Evolutionary conservation across 2,797 vertebrate genomes (phyloP), one percentile per base, ranked within the genome.

Genomic region (Distichodus sexfasciatus): DNA sequence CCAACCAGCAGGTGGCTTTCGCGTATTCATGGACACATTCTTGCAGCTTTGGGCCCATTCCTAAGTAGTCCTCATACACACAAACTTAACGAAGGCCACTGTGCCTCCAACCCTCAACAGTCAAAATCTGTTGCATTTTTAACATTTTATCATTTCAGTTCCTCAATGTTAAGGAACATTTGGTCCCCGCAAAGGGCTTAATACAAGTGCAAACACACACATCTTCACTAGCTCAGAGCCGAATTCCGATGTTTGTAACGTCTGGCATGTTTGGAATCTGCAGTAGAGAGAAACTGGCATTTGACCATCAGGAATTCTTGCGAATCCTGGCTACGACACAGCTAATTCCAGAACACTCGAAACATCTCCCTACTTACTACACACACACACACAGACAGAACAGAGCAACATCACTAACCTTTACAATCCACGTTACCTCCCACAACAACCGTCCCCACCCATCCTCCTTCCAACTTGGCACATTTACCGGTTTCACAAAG

Each of bases 201-300:
- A 24, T 3, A 9, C 24, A 43, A 6, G 10, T 12, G 10, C 33
- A 36, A 2, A 33, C 48, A 43, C 31, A 36, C 48, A 63, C 44
- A 19, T n/a, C 26, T 41, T 17, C 33, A 15, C 23, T 36, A 19
- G 14, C 41, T 19, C 31, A 51, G 46, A 47, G 59, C 7, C 36
- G 38, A 15, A 46, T 55, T 28, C 73, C 43, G 3, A 61, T n/a
- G 21, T 38, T 63, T 10, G 59, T 61, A 38, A 68, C 26, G 59
- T 41, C 3, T 61, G 73, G 61, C 64, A 72, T 73, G 33, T 24
- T 33, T 40, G 71, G 76, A 81, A 78, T 78, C 58, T 69, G 64
- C 59, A 69, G 69, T 64, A 53, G 54, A 68, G 23, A 47, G 14
- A 61, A 41, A 23, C 55, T 24, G 58, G 60, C 53, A 33, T 64